Conservation (phyloP, 1,140 invertebrate genomes). For the Trichoplusia ni region DNA sequence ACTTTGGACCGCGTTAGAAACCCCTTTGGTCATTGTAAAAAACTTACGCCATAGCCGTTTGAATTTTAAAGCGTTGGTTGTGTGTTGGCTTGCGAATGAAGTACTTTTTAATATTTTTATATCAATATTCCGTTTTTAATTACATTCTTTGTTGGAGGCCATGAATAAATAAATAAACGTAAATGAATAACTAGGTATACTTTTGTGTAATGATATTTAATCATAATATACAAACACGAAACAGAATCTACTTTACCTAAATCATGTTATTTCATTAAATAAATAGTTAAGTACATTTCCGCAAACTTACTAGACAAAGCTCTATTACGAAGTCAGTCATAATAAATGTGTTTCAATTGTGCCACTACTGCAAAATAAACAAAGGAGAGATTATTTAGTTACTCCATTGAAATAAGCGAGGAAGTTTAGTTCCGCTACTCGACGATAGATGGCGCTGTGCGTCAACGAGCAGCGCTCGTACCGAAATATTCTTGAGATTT, state of each 20-base stretch:
- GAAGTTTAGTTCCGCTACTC: conserved; percentile 45
- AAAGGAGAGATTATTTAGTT: conserved; percentile 1
- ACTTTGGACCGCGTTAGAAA: no score
- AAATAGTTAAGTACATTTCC: conserved; percentile 2
- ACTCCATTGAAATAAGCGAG: background rate
- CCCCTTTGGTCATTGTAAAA: no score
- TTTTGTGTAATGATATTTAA: no score
- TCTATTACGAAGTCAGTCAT: background rate
- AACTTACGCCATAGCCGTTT: no score
- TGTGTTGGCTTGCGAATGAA: no score
- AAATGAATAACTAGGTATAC: no score
- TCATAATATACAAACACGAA: no score
- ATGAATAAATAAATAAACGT: no score
- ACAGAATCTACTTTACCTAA: conserved; percentile 1
- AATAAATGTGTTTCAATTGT: conserved; percentile 13
- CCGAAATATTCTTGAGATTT: background rate
- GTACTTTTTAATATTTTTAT: no score
- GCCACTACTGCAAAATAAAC: conserved; percentile 8
- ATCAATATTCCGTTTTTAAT: no score
- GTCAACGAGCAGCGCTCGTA: background rate
- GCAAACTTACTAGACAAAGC: background rate
- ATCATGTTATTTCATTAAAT: conserved; percentile 10
- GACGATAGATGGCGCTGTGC: conserved; percentile 51
- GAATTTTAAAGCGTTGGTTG: no score
- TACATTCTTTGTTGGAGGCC: no score